Conservation (phyloP, 2,113 vertebrate genomes). For the Eupsittula cactorum region DNA sequence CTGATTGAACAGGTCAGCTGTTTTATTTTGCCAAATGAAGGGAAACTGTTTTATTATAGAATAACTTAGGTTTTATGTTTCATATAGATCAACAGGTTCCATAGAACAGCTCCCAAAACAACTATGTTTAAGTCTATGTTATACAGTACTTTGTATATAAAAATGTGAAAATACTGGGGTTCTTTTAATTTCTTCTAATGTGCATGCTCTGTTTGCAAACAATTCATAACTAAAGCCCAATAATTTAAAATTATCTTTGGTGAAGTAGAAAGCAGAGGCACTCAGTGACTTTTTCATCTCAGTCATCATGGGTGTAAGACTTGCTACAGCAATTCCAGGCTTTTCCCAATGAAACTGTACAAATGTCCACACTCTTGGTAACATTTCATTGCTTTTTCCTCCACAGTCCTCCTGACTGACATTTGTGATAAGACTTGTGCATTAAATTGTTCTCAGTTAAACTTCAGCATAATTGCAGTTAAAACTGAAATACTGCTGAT, state of each 20-base stretch:
- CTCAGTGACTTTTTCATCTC: background rate
- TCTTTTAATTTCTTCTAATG: background rate
- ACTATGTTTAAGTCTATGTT: background rate
- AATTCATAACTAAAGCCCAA: background rate
- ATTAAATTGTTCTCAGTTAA: background rate
- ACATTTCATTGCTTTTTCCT: background rate
- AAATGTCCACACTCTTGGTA: background rate
- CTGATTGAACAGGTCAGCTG: background rate
- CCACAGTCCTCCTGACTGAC: background rate
- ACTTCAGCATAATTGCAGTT: background rate
- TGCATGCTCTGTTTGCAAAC: background rate
- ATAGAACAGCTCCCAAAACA: background rate
- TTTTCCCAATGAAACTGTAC: background rate
- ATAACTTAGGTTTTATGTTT: background rate
- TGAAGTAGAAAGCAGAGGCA: background rate
- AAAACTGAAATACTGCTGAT: background rate
- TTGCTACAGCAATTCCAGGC: background rate
- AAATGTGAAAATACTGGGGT: background rate
- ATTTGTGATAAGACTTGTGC: background rate
- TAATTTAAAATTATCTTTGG: background rate
- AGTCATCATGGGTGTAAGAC: background rate
- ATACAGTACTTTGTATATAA: background rate
- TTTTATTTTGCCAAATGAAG: background rate
- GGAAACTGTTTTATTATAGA: background rate
- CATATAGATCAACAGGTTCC: background rate